Evolutionary conservation across 2,888 invertebrate species (phyloP).

Genomic region (Cheilosia vulpina): DNA sequence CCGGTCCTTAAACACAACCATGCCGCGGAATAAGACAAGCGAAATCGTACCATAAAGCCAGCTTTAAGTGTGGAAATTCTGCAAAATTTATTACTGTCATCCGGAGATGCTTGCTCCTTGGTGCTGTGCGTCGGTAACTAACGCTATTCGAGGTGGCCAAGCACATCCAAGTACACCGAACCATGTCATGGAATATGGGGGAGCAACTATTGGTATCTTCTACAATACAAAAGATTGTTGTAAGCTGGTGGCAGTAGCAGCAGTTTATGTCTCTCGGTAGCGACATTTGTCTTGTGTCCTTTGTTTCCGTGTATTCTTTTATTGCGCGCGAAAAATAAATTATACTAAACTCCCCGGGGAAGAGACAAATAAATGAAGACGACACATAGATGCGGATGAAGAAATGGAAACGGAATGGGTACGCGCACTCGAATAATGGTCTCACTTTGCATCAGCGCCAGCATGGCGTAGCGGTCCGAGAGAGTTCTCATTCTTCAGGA

Average conservation of each 20-base stretch:
- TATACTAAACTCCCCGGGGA: conserved; percentile 60
- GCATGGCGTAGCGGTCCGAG: conserved; percentile 21
- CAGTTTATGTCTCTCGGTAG: conserved; percentile 62
- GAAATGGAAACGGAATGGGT: conserved; percentile 44
- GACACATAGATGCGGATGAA: conserved; percentile 39
- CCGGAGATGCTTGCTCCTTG: conserved; percentile 36
- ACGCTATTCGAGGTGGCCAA: conserved; percentile 41
- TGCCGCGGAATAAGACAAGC: conserved; percentile 44
- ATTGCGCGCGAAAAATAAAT: conserved; percentile 73
- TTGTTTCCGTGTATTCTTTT: conserved; percentile 67
- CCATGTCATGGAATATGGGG: conserved; percentile 13
- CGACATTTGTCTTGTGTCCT: conserved; percentile 71
- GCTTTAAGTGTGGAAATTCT: conserved; percentile 63
- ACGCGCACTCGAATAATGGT: conserved; percentile 54
- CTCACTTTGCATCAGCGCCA: conserved; percentile 61
- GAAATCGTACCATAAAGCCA: conserved; percentile 53
- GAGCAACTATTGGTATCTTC: conserved; percentile 9
- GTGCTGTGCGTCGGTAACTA: conserved; percentile 48
- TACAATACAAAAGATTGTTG: conserved; percentile 48
- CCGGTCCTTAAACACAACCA: conserved; percentile 54
- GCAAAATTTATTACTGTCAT: conserved; percentile 58
- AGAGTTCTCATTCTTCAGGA: conserved; percentile 25
- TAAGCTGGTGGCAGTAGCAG: not conserved
- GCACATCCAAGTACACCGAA: conserved; percentile 41
- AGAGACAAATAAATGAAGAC: conserved; percentile 9